Conservation (phyloP, 2,797 vertebrate genomes). For the Centroberyx gerrardi region DNA sequence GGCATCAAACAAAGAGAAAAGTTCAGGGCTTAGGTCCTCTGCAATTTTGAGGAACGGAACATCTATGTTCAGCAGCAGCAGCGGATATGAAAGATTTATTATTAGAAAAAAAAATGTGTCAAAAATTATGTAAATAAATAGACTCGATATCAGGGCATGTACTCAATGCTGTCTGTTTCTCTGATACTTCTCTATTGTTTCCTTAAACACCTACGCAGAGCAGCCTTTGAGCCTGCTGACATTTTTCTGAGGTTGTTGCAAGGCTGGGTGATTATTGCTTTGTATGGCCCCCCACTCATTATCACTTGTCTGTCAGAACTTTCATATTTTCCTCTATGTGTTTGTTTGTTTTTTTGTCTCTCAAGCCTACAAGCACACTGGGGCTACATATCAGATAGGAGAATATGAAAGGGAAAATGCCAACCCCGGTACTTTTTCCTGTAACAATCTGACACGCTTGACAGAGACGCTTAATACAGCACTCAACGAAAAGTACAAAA, state of each 20-base stretch:
- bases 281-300: slow-evolving; percentile 55
- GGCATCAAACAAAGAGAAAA: background rate
- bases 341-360: slow-evolving; percentile 18
- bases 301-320: slow-evolving; percentile 56
- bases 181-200: slow-evolving; percentile 14
- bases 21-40: background rate
- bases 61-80: background rate
- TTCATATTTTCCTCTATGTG: slow-evolving; percentile 29
- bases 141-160: background rate
- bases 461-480: slow-evolving; percentile 72
- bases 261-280: slow-evolving; percentile 60
- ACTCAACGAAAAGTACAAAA: slow-evolving; percentile 72
- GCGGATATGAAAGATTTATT: background rate
- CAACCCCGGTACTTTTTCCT: slow-evolving; percentile 26
- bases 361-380: slow-evolving; percentile 24
- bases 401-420: slow-evolving; percentile 27
- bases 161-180: slow-evolving; percentile 7
- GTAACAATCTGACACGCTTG: slow-evolving; percentile 66
- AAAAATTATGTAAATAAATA: slow-evolving; percentile 44
- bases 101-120: slow-evolving; percentile 23
- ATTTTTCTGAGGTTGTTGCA: slow-evolving; percentile 49
- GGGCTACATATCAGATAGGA: slow-evolving; percentile 30
- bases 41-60: background rate
- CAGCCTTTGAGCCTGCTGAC: slow-evolving; percentile 41
- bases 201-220: slow-evolving; percentile 33